Base-by-base conservation (phyloP, 2,797 vertebrate species). In the Tapera naevia region DNA sequence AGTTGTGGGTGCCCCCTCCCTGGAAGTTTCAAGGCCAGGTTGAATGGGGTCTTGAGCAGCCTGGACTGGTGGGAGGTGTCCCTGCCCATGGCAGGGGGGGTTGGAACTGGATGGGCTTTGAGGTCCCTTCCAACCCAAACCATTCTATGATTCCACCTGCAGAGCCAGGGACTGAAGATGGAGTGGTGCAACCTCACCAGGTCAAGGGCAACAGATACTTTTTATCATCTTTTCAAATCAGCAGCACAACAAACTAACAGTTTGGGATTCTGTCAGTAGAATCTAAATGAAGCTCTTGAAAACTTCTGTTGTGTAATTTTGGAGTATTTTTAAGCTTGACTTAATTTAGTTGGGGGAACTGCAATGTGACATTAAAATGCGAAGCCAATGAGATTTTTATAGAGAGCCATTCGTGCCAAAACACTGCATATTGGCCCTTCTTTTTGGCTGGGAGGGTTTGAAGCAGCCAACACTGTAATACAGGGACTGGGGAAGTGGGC, bases 361-460 rank as follows among this genome's bases (percentile, higher is more conserved):
- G 1, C 48, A 25, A 2, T 0, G 17, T n/a, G 14, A 60, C 41
- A 73, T 70, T 37, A 30, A 56, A 86, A 46, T 23, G 32, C 6
- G 1, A 73, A 67, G 39, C 8, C 6, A 51, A 58, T 41, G 64
- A 90, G 53, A 19, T 81, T 56, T 94, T 79, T 43, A 61, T 18
- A 60, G 65, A 25, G 41, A 2, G 3, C 21, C 0, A 0, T 54
- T 15, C 0, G 3, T 66, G 56, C 32, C 0, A 0, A 32, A 88
- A 25, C 0, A 1, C 39, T n/a, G 33, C 2, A 1, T 5, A 2
- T 41, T 41, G 3, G 74, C 50, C 24, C 45, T 22, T 25, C 15
- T 46, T 27, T n/a, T 13, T 3, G 2, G 58, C 76, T 56, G 73
- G 58, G 71, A 46, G 71, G 35, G 10, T 25, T 37, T 32, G 43